Evolutionary conservation across 2,797 vertebrate genomes (phyloP).

Genomic region (Anableps anableps): DNA sequence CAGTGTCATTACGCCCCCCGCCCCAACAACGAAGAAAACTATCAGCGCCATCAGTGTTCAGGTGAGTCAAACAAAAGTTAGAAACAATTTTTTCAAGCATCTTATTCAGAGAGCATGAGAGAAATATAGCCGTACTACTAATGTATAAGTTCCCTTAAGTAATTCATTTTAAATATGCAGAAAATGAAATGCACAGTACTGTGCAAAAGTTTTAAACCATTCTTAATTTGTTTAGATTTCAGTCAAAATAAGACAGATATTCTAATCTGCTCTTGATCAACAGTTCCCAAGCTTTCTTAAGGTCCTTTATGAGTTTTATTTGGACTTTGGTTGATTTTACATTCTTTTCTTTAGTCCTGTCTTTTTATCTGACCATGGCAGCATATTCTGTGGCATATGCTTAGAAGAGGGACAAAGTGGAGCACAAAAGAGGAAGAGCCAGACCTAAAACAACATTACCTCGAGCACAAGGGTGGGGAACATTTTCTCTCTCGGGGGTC

Average conservation of each 20-base stretch:
- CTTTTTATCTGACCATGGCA: not conserved
- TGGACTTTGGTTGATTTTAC: no score
- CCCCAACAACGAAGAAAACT: conserved; percentile 78
- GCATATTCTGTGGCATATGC: no score
- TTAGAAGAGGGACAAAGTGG: no score
- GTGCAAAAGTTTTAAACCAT: not conserved
- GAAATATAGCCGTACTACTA: not conserved
- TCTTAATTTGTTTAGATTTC: not conserved
- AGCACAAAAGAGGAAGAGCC: no score
- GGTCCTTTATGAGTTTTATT: not conserved
- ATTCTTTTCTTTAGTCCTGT: not conserved
- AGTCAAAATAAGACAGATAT: not conserved
- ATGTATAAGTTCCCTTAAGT: not conserved
- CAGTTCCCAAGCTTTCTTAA: not conserved
- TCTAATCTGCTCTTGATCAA: not conserved
- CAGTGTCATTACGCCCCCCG: conserved; percentile 56
- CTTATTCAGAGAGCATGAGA: no score
- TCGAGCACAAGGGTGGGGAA: not conserved
- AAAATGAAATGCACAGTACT: not conserved
- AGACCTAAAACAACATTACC: not conserved
- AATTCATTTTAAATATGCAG: not conserved
- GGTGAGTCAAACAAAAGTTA: conserved; percentile 65
- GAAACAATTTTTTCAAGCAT: not conserved
- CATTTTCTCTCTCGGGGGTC: not conserved
- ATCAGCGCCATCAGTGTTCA: conserved; percentile 86